Percentiles rank a stretch among this genome's conserved stretches.
These are phyloP conservation scores for Hippolais icterina DNA, from an alignment of 2,113 vertebrate species.

Conservation along the genomic window DNA sequence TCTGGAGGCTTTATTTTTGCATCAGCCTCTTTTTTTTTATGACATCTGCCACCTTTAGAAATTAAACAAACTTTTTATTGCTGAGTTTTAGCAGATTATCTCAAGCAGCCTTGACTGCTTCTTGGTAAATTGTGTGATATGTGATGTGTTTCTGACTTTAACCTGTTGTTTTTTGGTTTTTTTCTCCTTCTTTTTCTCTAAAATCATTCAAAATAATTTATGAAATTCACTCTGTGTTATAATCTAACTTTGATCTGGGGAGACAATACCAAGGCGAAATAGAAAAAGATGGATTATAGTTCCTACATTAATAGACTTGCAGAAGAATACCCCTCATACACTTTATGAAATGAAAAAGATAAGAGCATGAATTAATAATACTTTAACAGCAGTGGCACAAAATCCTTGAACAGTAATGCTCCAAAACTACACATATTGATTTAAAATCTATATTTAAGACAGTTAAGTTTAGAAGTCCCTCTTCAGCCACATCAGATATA, in stretches of 20 bases:
- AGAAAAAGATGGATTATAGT: conserved; percentile 55
- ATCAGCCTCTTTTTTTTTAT: conserved; percentile 46
- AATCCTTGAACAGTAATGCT: conserved; percentile 47
- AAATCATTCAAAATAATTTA: conserved; percentile 56
- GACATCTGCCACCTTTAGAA: conserved; percentile 57
- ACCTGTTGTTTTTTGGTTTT: conserved; percentile 1
- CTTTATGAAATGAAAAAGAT: conserved; percentile 57
- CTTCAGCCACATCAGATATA: conserved; percentile 50
- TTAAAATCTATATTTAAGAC: conserved; percentile 62
- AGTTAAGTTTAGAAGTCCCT: conserved; percentile 25
- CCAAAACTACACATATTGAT: conserved; percentile 53
- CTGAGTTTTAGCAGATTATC: conserved; percentile 40
- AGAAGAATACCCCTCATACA: neutral
- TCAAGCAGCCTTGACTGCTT: conserved; percentile 24
- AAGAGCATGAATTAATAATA: conserved; percentile 64
- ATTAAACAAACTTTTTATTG: conserved; percentile 63
- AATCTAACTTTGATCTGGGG: conserved; percentile 49
- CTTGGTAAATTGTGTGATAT: conserved; percentile 8
- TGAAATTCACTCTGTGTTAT: conserved; percentile 38
- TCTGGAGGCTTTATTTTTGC: conserved; percentile 56
- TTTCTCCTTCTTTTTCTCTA: neutral
- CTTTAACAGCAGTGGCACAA: conserved; percentile 49
- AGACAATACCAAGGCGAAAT: conserved; percentile 29
- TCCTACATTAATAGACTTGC: conserved; percentile 40
- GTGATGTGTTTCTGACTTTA: conserved; percentile 25